Conservation (phyloP, 1,140 invertebrate genomes). For the Oscheius sp. region DNA sequence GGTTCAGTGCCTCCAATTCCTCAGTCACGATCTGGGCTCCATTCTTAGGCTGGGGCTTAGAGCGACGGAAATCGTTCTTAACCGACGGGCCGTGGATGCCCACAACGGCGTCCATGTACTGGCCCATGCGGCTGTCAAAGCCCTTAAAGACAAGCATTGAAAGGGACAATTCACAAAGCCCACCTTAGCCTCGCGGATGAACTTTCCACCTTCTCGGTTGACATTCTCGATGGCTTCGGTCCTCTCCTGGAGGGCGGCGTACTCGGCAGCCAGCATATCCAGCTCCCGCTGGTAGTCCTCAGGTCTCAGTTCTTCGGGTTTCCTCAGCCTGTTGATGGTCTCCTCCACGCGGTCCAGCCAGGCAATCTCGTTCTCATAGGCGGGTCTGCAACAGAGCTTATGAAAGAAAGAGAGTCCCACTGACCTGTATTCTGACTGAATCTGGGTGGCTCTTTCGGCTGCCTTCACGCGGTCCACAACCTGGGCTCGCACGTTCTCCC, state of each 20-base stretch:
- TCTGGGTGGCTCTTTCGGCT: conserved; percentile 57
- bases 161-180: background rate
- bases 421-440: conserved; percentile 58
- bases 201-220: conserved; percentile 86
- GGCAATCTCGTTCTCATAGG: conserved; percentile 60
- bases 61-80: conserved; percentile 47
- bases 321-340: conserved; percentile 66
- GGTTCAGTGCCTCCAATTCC: conserved; percentile 68
- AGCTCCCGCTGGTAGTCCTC: conserved; percentile 58
- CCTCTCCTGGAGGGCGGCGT: conserved; percentile 82
- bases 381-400: background rate
- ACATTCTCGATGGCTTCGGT: conserved; percentile 89
- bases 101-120: conserved; percentile 82
- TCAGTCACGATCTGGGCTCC: conserved; percentile 78
- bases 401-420: background rate
- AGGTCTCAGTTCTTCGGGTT: conserved; percentile 57
- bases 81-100: conserved; percentile 71
- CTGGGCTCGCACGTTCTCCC: conserved; percentile 85
- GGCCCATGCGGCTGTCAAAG: conserved; percentile 79
- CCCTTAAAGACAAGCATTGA: conserved; percentile 68
- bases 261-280: conserved; percentile 68
- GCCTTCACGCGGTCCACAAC: conserved; percentile 73
- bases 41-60: conserved; percentile 56
- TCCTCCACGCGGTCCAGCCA: conserved; percentile 69
- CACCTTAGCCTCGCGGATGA: conserved; percentile 95